phyloP scores from a whole-genome alignment of 2,888 invertebrate species.

The Vanessa cardui region DNA sequence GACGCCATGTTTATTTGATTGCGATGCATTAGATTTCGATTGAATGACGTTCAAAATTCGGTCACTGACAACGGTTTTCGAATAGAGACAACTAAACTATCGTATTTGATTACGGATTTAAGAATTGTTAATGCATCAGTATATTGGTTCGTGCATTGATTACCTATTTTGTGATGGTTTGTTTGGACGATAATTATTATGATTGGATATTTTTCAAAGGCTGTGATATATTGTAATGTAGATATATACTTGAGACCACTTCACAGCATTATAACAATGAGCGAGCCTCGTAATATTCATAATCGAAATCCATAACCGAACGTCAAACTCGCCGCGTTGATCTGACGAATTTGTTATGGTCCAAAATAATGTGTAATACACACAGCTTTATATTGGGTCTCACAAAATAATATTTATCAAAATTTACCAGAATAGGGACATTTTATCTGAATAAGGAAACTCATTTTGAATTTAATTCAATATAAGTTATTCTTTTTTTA shows the following conservation, averaged over 20 bases:
- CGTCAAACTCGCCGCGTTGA: constrained; percentile 73
- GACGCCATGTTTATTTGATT: constrained; percentile 75
- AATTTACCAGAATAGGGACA: too few species aligned
- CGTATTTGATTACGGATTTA: constrained; percentile 31
- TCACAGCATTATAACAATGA: constrained; percentile 52
- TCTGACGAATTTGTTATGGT: constrained; percentile 82
- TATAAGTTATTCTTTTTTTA: too few species aligned
- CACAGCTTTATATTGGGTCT: constrained; percentile 5
- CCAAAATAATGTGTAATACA: constrained; percentile 53
- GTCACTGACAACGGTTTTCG: constrained; percentile 43
- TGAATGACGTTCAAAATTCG: constrained; percentile 61
- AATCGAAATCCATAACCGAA: constrained; percentile 63
- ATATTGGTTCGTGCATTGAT: constrained; percentile 11
- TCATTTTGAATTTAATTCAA: too few species aligned
- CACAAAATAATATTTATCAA: neutral
- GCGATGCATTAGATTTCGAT: constrained; percentile 66
- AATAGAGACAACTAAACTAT: constrained; percentile 38
- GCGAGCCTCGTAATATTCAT: constrained; percentile 70
- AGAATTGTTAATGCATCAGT: constrained; percentile 18
- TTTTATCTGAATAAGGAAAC: too few species aligned
- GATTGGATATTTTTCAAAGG: constrained; percentile 10
- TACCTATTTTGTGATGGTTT: constrained; percentile 4
- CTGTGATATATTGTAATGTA: neutral
- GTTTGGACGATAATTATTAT: constrained; percentile 12
- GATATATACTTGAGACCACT: constrained; percentile 10